Evolutionary conservation across 2,113 vertebrate genomes (phyloP), one percentile per base, ranked within the genome.

Genomic region (Columba janthina): DNA sequence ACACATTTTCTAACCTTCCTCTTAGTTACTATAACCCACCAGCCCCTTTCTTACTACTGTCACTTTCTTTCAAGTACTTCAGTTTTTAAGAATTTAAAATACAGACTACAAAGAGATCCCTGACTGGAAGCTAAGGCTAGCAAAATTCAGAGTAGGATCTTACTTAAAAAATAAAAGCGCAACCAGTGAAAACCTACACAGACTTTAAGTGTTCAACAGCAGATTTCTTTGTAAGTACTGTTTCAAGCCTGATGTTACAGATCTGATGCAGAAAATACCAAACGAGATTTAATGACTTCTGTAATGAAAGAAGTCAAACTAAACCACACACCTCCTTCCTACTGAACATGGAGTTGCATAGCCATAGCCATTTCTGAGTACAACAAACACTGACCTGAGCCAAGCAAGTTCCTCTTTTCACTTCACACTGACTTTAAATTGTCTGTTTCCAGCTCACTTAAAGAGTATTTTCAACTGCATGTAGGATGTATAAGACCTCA

Each of bases 381-480:
- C 38, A 88, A 77, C 9, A 54, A 88, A 92, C 91, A 51, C 36
- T 26, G n/a, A 95, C 67, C 70, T 58, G n/a, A 89, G 16, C 46
- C 62, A 85, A 85, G 46, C 15, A 69, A 96, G 93, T 95, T 96
- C 90, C 84, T 85, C 6, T 4, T 95, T 96, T 93, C 62, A 88
- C 31, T 72, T 89, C 50, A 79, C 2, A 5, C 22, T 66, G 38
- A 73, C 61, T 91, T 81, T 60, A 48, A 89, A 73, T 3, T 28
- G 26, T 3, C 22, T 81, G 89, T 53, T 69, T 54, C 32, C 48
- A 71, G 38, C 15, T 61, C 9, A 2, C 25, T 90, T 86, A 31
- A 57, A 65, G 50, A 74, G 17, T 76, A 57, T 48, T 96, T 94
- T 65, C 65, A 91, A 36, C 31, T 51, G 20, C 57, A 66, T 0